A percentile compares a stretch with the other conserved stretches of the same genome.
Conservation (phyloP, 2,113 vertebrate genomes). For the Lagopus leucura region DNA sequence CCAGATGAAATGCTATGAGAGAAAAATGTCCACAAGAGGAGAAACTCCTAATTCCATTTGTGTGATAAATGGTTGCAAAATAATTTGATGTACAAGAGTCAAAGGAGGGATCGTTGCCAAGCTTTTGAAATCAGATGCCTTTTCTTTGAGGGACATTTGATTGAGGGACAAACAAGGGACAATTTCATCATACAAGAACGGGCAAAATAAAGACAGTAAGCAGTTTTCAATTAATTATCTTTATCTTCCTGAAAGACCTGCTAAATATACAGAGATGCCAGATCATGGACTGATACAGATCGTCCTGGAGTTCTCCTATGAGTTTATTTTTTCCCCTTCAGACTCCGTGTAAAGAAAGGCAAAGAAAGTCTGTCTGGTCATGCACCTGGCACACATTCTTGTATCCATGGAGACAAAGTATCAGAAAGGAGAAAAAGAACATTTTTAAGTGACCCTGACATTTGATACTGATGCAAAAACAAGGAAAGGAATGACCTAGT, state of each 20-base stretch:
- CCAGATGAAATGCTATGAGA: not conserved
- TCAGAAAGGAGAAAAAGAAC: constrained; percentile 16
- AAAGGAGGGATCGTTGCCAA: constrained; percentile 39
- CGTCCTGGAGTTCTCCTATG: not conserved
- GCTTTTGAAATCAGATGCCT: constrained; percentile 60
- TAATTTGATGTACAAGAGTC: constrained; percentile 34
- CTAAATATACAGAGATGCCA: not conserved
- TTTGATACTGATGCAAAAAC: constrained; percentile 60
- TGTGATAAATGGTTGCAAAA: constrained; percentile 50
- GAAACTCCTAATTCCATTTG: not conserved
- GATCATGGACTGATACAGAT: not conserved
- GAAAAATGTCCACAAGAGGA: not conserved
- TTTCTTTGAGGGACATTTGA: constrained; percentile 37
- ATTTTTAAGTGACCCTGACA: constrained; percentile 68
- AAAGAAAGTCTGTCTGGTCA: constrained; percentile 36
- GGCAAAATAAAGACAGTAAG: not conserved
- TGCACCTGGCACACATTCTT: constrained; percentile 50
- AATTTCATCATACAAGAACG: constrained; percentile 52
- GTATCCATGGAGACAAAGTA: constrained; percentile 38
- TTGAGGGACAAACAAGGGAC: constrained; percentile 34
- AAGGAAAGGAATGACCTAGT: constrained; percentile 20
- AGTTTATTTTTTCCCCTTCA: not conserved
- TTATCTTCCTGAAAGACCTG: not conserved
- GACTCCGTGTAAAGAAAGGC: constrained; percentile 13
- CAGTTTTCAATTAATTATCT: not conserved